A percentile compares a stretch with the other conserved stretches of the same genome.
phyloP scores from a whole-genome alignment of 1,140 invertebrate species.

The Aphelenchoides avenae region DNA sequence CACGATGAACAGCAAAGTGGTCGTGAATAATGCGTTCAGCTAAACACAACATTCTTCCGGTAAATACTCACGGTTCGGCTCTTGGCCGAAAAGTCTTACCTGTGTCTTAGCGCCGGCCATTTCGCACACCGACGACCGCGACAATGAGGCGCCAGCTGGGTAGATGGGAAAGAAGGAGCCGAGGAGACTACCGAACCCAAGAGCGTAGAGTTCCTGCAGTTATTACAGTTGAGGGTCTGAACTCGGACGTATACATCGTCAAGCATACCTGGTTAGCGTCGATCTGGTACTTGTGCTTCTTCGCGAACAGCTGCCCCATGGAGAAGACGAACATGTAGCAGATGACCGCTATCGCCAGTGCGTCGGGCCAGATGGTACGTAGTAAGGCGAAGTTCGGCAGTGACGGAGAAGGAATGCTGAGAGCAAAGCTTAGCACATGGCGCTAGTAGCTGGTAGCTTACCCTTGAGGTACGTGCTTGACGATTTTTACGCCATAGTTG shows the following conservation, averaged over 20 bases:
- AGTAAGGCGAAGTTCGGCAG: constrained; percentile 58
- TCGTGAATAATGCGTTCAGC: constrained; percentile 54
- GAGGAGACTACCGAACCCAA: constrained; percentile 63
- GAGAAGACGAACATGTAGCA: constrained; percentile 66
- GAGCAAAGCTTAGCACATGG: constrained; percentile 19
- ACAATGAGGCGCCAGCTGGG: constrained; percentile 64
- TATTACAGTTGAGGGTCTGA: neutral
- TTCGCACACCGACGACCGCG: constrained; percentile 58
- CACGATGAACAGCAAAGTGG: constrained; percentile 60
- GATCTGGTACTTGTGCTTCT: constrained; percentile 65
- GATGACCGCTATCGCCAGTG: constrained; percentile 64
- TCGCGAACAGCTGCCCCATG: constrained; percentile 65
- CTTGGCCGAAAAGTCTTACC: too few relatives aligned
- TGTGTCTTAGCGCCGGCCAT: constrained; percentile 56
- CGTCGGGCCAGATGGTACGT: constrained; percentile 51
- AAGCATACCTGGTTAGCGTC: constrained; percentile 64
- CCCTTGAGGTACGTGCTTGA: constrained; percentile 63
- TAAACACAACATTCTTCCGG: constrained; percentile 18
- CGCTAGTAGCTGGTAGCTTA: constrained; percentile 37
- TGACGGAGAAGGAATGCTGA: constrained; percentile 59
- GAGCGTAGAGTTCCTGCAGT: constrained; percentile 64
- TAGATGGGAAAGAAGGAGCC: constrained; percentile 64
- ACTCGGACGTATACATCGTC: neutral
- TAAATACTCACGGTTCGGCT: too few relatives aligned
- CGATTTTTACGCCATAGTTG: constrained; percentile 61